Evolutionary conservation across 2,797 vertebrate species (phyloP).

Genomic region (Pangasius mekongensis): DNA sequence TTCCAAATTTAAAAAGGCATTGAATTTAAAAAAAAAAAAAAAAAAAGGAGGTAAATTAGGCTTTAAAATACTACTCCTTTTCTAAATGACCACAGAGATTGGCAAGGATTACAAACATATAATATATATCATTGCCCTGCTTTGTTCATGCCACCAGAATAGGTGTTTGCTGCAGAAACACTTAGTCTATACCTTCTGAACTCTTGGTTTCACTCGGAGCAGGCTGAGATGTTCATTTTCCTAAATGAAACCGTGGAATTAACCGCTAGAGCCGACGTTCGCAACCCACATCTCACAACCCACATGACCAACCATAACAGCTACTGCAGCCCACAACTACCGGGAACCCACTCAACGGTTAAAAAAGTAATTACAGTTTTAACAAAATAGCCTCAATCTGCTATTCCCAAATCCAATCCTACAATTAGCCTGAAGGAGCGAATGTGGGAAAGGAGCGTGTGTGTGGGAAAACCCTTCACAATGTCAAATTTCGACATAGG

Average conservation of each 20-base stretch:
- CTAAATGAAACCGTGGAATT: neutral
- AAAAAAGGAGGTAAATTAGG: neutral
- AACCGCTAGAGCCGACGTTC: neutral
- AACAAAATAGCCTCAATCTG: neutral
- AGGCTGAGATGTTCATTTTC: neutral
- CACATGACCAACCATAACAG: neutral
- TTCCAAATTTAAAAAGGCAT: neutral
- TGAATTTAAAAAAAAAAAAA: neutral
- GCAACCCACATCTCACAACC: neutral
- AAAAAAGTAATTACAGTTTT: neutral
- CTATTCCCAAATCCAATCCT: neutral
- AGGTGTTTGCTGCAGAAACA: neutral
- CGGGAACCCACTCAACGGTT: neutral
- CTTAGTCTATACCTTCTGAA: neutral
- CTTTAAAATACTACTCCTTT: neutral
- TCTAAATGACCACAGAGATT: neutral
- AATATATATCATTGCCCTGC: neutral
- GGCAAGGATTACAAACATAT: neutral
- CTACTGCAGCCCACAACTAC: neutral
- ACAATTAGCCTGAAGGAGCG: neutral
- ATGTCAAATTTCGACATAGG: too few species aligned
- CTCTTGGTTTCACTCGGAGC: neutral
- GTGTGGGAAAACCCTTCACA: too few species aligned
- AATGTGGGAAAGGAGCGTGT: neutral
- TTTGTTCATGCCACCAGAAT: neutral